phyloP scores from a whole-genome alignment of 2,113 vertebrate species.

The Micronycteris hirsuta region DNA sequence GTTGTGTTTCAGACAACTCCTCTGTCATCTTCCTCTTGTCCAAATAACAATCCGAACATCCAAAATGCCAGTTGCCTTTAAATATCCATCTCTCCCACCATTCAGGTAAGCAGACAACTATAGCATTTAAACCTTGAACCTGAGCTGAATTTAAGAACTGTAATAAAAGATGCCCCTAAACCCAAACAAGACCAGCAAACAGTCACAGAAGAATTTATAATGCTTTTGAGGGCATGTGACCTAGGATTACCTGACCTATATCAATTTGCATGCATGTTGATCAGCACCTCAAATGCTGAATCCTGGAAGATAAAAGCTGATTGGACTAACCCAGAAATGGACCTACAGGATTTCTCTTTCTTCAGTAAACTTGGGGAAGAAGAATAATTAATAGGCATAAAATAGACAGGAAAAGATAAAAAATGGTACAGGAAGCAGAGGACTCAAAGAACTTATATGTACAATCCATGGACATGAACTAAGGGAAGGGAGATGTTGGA shows the following conservation, averaged over 20 bases:
- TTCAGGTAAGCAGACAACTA: not conserved
- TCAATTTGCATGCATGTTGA: not conserved
- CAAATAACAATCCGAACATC: not conserved
- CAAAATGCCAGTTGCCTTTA: not conserved
- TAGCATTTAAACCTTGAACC: not conserved
- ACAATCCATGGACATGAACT: no score
- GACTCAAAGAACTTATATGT: no score
- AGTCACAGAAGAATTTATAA: not conserved
- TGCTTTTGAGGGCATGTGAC: not conserved
- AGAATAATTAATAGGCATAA: no score
- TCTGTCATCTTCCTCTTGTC: not conserved
- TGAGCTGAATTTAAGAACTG: not conserved
- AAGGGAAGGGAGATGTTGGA: no score
- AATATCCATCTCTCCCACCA: not conserved
- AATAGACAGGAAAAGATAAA: no score
- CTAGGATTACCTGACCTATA: not conserved
- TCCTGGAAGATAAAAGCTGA: not conserved
- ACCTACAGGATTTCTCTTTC: not conserved
- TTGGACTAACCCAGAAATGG: not conserved
- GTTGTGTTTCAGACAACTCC: not conserved
- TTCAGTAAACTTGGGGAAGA: not conserved
- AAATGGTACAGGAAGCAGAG: no score
- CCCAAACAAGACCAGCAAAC: not conserved
- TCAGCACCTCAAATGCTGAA: not conserved
- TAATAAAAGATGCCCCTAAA: not conserved